Evolutionary conservation across 2,113 vertebrate genomes (phyloP), one percentile per base, ranked within the genome.

Genomic region (Nothobranchius kuhntae): DNA sequence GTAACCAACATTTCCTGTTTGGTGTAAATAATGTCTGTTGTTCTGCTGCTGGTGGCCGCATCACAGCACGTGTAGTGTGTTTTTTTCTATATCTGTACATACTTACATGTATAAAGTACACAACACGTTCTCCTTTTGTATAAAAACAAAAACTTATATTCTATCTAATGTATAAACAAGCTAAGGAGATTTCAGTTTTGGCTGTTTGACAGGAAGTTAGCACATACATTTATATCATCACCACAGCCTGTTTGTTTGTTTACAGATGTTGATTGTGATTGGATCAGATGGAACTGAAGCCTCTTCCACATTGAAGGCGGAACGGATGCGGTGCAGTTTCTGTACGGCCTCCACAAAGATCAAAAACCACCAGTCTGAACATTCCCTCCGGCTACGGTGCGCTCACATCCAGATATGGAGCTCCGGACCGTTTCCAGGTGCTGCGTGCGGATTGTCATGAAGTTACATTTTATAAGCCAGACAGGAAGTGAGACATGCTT

Each of bases 81-180:
- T 46, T 3, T 89, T 86, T 89, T 85, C 84, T 88, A 88, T 58
- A 73, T 26, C 75, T 87, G 84, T 89, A 87, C 52, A 87, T 89
- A 87, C 68, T 24, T 63, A 60, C 1, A 62, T 86, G 81, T 84
- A 85, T 76, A 85, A 83, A 87, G 38, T 75, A 71, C 68, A 80
- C 65, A 71, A 57, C 66, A 65, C 68, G 83, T 81, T 86, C 63
- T 77, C 65, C 74, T 83, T 88, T 88, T 84, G 72, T 84, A 85
- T 78, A 84, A 71, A 78, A 72, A 62, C 42, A 47, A 80, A 80
- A 75, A 69, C 64, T 79, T 77, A 36, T 47, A 75, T 45, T 45
- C 44, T 45, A 45, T 13, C 9, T 55, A 71, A 62, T 70, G 40
- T 81, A 48, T 81, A 77, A 73, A 83, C 56, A 80, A 74, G 74